Evolutionary conservation across 1,140 invertebrate genomes (phyloP).

Genomic region (Musca domestica): DNA sequence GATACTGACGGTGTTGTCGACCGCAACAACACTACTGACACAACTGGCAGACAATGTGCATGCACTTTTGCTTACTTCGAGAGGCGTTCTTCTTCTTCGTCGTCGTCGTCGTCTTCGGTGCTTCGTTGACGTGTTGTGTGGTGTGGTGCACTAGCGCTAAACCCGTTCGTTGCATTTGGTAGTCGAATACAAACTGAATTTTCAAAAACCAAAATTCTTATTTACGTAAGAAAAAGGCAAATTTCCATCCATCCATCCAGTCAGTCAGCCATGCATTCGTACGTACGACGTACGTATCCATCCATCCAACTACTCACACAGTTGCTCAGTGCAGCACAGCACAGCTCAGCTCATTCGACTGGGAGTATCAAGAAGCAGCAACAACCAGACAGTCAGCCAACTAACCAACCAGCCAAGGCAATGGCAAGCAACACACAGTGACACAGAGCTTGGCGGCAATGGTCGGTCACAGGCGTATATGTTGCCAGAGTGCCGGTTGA

Average conservation of each 20-base stretch:
- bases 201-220: conserved; percentile 28
- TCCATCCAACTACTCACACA: background rate
- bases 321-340: background rate
- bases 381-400: background rate
- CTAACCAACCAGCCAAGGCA: background rate
- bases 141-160: conserved; percentile 19
- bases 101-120: too few relatives aligned
- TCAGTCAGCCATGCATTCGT: background rate
- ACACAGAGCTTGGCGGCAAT: background rate
- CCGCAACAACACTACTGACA: background rate
- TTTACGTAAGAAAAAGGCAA: conserved; percentile 28
- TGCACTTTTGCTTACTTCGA: conserved; percentile 2
- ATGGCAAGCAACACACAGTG: background rate
- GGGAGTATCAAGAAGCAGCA: background rate
- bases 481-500: conserved; percentile 7
- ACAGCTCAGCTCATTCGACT: background rate
- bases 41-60: background rate
- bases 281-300: background rate
- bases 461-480: conserved; percentile 1
- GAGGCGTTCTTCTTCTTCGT: background rate
- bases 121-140: background rate
- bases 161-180: conserved; percentile 28
- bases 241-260: conserved; percentile 26
- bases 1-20: background rate
- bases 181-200: conserved; percentile 30